Conservation (phyloP, 2,888 invertebrate species). For the Onchidella celtica region DNA sequence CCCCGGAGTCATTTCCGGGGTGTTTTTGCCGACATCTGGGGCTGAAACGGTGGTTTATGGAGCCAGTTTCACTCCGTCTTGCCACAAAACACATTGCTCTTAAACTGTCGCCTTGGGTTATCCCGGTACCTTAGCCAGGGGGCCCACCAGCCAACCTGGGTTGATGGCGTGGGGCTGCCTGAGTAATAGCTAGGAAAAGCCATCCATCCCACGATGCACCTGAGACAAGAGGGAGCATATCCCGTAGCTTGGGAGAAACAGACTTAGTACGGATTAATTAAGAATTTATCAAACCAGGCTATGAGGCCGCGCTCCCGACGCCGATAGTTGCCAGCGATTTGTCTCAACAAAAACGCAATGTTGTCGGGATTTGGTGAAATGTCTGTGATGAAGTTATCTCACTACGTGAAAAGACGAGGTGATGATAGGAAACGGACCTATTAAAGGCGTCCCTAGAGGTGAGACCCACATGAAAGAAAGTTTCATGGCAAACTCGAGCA, state of each 20-base stretch:
- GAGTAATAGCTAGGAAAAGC: neutral
- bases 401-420: neutral
- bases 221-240: neutral
- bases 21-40: too few species aligned
- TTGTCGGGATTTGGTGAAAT: constrained; percentile 3
- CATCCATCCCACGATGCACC: neutral
- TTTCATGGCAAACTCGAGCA: too few species aligned
- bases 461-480: too few species aligned
- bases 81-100: too few species aligned
- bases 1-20: too few species aligned
- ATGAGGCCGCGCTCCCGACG: neutral
- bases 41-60: too few species aligned
- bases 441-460: too few species aligned
- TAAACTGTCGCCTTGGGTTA: too few species aligned
- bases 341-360: constrained; percentile 1
- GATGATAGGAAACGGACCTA: too few species aligned
- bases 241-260: neutral
- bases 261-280: constrained; percentile 5
- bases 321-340: constrained; percentile 12
- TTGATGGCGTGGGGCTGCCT: constrained; percentile 1
- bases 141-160: too few species aligned
- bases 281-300: neutral
- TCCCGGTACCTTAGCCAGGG: too few species aligned
- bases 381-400: neutral
- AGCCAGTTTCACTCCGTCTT: too few species aligned